A percentile compares a stretch with the other conserved stretches of the same genome.
Conservation (phyloP, 2,888 invertebrate species). For the Cosmopolites sordidus region DNA sequence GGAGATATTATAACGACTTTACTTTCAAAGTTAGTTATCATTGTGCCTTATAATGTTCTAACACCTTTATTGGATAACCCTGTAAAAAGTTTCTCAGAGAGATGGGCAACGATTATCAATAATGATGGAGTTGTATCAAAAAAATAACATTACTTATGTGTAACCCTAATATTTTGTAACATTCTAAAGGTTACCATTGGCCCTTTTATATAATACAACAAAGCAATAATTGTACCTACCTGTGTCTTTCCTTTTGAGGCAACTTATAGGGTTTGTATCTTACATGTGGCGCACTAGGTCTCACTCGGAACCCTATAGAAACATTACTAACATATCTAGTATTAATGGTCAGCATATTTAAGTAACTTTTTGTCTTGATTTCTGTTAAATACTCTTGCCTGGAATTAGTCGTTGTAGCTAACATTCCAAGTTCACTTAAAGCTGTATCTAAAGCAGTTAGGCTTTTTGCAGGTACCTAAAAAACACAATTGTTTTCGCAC, state of each 20-base stretch:
- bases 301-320: slow-evolving; percentile 56
- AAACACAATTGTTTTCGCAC: not conserved
- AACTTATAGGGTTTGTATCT: slow-evolving; percentile 58
- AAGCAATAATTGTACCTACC: slow-evolving; percentile 40
- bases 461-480: not conserved
- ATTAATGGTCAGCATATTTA: slow-evolving; percentile 51
- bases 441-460: slow-evolving; percentile 38
- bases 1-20: too few species aligned
- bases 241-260: slow-evolving; percentile 52
- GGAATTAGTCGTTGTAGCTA: slow-evolving; percentile 57
- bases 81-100: too few species aligned
- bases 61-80: too few species aligned
- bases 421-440: slow-evolving; percentile 59
- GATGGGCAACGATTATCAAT: too few species aligned
- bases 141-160: too few species aligned
- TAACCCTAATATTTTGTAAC: too few species aligned
- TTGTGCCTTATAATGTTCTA: too few species aligned
- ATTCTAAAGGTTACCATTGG: too few species aligned
- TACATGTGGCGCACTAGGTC: slow-evolving; percentile 51
- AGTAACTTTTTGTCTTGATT: slow-evolving; percentile 42
- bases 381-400: slow-evolving; percentile 56
- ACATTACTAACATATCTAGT: slow-evolving; percentile 61
- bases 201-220: too few species aligned
- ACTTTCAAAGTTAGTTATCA: too few species aligned
- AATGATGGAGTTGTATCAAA: too few species aligned